phyloP scores from a whole-genome alignment of 2,113 vertebrate species.

The cat (Felis catus) region F.catus_Fca126_mat1.0 CM031423.1:18790501-18791000 shows the following conservation, averaged over 20 bases:
- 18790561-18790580: background rate
- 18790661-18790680: background rate
- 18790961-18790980: background rate
- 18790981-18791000: background rate
- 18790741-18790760: background rate
- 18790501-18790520: background rate
- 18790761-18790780: background rate
- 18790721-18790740: background rate
- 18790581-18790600: background rate
- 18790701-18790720: rapidly evolving
- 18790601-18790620: background rate
- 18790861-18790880: background rate
- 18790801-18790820: background rate
- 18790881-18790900: background rate
- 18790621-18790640: background rate
- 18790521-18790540: background rate
- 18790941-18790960: background rate
- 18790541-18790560: background rate
- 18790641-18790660: background rate
- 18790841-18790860: background rate
- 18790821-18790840: background rate
- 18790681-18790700: background rate
- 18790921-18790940: background rate
- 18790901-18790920: background rate
- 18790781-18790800: background rate